These are phyloP conservation scores for Macrocentrus cingulum DNA, from an alignment of 1,140 invertebrate genomes.

Conservation along the genomic window DNA sequence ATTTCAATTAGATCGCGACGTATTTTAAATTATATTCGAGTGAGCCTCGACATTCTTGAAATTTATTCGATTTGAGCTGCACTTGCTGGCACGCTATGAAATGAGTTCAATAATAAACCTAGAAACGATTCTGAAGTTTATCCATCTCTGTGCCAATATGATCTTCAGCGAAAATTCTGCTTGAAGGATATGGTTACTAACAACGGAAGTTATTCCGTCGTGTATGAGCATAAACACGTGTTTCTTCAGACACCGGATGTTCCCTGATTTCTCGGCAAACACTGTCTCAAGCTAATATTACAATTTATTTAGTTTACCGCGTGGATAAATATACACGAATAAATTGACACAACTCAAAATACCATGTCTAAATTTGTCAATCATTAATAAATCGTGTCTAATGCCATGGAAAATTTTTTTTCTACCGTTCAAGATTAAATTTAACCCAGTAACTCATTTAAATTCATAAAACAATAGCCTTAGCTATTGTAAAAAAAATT, in stretches of 20 bases:
- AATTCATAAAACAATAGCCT: too few relatives aligned
- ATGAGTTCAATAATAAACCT: constrained; percentile 25
- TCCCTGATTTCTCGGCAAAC: too few relatives aligned
- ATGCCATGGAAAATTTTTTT: too few relatives aligned
- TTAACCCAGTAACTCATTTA: too few relatives aligned
- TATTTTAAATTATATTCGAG: too few relatives aligned
- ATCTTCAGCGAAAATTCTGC: not conserved
- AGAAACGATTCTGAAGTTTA: constrained; percentile 22
- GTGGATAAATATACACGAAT: too few relatives aligned
- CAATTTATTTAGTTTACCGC: not conserved
- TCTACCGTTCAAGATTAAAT: too few relatives aligned
- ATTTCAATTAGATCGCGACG: constrained; percentile 3
- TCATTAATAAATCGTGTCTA: too few relatives aligned
- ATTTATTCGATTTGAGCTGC: constrained; percentile 17
- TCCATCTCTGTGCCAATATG: not conserved
- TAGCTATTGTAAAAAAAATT: too few relatives aligned
- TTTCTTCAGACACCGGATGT: not conserved
- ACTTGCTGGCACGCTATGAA: constrained; percentile 15
- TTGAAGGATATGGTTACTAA: not conserved
- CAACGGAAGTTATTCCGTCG: too few relatives aligned
- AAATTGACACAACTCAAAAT: too few relatives aligned
- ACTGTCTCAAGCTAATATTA: not conserved
- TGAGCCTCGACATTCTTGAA: not conserved
- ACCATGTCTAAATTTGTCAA: too few relatives aligned
- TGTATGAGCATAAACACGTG: not conserved